A percentile compares a stretch with the other conserved stretches of the same genome.
Evolutionary conservation across 2,797 vertebrate species (phyloP).

Genomic region (Gallirallus australis): DNA sequence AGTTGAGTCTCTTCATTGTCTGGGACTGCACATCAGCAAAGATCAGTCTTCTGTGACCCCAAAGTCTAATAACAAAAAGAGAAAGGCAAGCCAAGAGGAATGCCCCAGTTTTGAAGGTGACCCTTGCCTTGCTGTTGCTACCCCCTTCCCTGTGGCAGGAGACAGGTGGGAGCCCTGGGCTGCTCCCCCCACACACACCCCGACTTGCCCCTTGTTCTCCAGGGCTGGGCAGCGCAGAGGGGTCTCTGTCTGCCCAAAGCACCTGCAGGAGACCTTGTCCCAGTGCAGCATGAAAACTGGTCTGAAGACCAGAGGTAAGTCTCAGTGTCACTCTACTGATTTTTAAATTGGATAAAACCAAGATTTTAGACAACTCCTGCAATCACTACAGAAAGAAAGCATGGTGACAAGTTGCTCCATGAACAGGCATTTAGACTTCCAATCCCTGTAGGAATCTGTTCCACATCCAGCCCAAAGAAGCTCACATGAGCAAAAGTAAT

Average conservation of each 20-base stretch:
- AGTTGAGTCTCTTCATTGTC: not conserved
- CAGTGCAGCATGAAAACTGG: not conserved
- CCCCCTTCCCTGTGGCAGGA: rapidly evolving
- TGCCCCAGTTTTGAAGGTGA: not conserved
- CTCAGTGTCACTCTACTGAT: not conserved
- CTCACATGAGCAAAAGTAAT: not conserved
- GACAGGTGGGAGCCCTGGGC: not conserved
- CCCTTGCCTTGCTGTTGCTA: not conserved
- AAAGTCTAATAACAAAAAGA: not conserved
- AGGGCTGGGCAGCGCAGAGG: not conserved
- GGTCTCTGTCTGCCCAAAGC: not conserved
- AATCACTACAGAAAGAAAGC: not conserved
- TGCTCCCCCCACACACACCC: not conserved
- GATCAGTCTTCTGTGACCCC: not conserved
- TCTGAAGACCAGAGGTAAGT: not conserved
- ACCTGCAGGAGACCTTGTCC: not conserved
- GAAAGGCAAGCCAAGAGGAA: not conserved
- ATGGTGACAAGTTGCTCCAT: not conserved
- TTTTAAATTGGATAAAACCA: not conserved
- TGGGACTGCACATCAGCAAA: not conserved
- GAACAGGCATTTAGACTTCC: not conserved
- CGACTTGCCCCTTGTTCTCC: rapidly evolving
- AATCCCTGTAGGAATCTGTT: rapidly evolving
- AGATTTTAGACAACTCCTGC: not conserved
- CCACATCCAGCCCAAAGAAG: not conserved